phyloP scores from a whole-genome alignment of 1,140 invertebrate species.

The Trissolcus basalis region DNA sequence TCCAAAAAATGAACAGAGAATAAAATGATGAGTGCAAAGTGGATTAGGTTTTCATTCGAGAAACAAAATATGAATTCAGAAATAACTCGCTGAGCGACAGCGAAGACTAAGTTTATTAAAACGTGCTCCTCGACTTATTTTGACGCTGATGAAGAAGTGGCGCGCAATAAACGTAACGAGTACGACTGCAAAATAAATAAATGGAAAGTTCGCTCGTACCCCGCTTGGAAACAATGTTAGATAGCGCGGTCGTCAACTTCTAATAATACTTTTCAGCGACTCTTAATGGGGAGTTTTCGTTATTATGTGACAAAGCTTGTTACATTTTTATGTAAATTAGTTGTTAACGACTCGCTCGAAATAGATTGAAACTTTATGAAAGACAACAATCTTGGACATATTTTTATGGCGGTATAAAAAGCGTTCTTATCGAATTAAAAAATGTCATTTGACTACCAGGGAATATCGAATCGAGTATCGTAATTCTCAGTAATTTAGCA shows the following conservation, averaged over 20 bases:
- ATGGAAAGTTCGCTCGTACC: slow-evolving; percentile 45
- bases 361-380: not conserved
- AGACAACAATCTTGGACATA: slow-evolving; percentile 24
- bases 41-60: not conserved
- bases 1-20: no score
- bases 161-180: slow-evolving; percentile 38
- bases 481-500: slow-evolving; percentile 9
- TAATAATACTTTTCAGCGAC: slow-evolving; percentile 37
- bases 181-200: slow-evolving; percentile 45
- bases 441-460: not conserved
- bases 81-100: slow-evolving; percentile 10
- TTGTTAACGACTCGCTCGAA: slow-evolving; percentile 27
- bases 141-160: slow-evolving; percentile 27
- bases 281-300: slow-evolving; percentile 39
- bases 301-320: slow-evolving; percentile 46
- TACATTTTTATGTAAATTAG: slow-evolving; percentile 46
- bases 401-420: slow-evolving; percentile 22
- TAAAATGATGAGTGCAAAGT: not conserved
- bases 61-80: not conserved
- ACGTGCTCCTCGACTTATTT: slow-evolving; percentile 32
- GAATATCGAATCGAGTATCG: not conserved
- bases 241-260: slow-evolving; percentile 24
- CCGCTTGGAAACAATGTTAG: slow-evolving; percentile 20
- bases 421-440: slow-evolving; percentile 14
- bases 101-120: slow-evolving; percentile 33